phyloP scores from a whole-genome alignment of 2,888 invertebrate genomes.

The Drosophila mulleri region DNA sequence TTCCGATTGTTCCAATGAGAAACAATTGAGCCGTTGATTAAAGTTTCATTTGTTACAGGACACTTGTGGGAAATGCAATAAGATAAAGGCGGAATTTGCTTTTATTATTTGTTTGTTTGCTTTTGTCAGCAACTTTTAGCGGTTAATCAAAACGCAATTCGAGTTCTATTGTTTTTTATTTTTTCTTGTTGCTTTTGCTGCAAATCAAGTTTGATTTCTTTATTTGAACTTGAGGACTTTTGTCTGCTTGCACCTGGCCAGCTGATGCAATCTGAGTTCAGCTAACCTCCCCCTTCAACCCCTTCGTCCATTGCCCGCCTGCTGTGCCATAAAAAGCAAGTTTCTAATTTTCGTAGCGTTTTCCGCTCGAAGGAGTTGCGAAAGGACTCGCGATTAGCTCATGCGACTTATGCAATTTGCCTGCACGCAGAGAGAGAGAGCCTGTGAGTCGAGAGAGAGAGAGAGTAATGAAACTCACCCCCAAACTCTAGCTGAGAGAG shows the following conservation, averaged over 20 bases:
- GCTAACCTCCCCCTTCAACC: constrained; percentile 8
- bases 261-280: constrained; percentile 51
- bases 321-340: constrained; percentile 36
- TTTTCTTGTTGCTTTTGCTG: too few species aligned
- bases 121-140: background rate
- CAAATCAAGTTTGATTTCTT: constrained; percentile 6
- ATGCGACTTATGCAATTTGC: constrained; percentile 74
- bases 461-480: constrained; percentile 54
- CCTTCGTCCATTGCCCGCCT: background rate
- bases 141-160: background rate
- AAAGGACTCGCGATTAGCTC: constrained; percentile 65
- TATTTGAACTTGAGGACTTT: constrained; percentile 1
- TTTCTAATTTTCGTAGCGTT: constrained; percentile 49
- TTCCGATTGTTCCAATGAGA: constrained; percentile 1
- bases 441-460: background rate
- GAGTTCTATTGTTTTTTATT: background rate
- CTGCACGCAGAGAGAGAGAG: constrained; percentile 31
- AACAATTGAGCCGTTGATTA: constrained; percentile 49
- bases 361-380: constrained; percentile 59
- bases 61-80: constrained; percentile 52
- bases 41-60: constrained; percentile 12
- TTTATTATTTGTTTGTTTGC: constrained; percentile 1
- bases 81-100: constrained; percentile 1
- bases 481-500: constrained; percentile 21
- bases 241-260: constrained; percentile 34